Percentiles rank a stretch among this genome's conserved stretches.
Evolutionary conservation across 1,140 invertebrate species (phyloP).

Genomic region (Euwallacea similis): DNA sequence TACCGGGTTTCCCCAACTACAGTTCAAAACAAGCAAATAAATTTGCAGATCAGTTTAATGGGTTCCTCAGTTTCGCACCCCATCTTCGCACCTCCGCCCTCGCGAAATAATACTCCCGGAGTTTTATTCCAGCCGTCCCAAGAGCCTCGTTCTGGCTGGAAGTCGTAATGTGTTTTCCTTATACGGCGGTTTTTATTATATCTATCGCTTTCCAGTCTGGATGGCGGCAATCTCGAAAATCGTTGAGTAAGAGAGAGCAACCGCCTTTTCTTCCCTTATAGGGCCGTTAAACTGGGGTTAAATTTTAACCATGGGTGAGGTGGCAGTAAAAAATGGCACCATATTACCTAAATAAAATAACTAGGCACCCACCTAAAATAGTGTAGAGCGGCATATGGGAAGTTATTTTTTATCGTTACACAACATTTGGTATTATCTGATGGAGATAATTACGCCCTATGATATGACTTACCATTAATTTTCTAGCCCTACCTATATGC

Average conservation of each 20-base stretch:
- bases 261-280: constrained; percentile 11
- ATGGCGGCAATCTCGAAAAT: constrained; percentile 48
- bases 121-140: constrained; percentile 34
- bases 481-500: constrained; percentile 23
- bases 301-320: too few relatives aligned
- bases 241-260: constrained; percentile 36
- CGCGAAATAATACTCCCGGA: constrained; percentile 17
- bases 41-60: constrained; percentile 19
- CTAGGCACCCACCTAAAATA: constrained; percentile 2
- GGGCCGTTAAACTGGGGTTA: neutral
- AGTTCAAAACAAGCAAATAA: constrained; percentile 1
- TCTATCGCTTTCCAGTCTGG: constrained; percentile 45
- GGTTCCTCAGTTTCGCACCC: constrained; percentile 1
- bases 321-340: neutral
- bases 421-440: constrained; percentile 37
- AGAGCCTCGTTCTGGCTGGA: constrained; percentile 49
- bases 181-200: constrained; percentile 51
- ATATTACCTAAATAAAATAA: constrained; percentile 20
- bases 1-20: neutral
- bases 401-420: constrained; percentile 36
- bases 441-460: constrained; percentile 31
- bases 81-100: neutral
- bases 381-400: constrained; percentile 9
- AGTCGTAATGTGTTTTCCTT: constrained; percentile 55
- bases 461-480: constrained; percentile 33